Evolutionary conservation across 2,113 vertebrate species (phyloP), one percentile per base, ranked within the genome.

Genomic region (Felis catus): DNA sequence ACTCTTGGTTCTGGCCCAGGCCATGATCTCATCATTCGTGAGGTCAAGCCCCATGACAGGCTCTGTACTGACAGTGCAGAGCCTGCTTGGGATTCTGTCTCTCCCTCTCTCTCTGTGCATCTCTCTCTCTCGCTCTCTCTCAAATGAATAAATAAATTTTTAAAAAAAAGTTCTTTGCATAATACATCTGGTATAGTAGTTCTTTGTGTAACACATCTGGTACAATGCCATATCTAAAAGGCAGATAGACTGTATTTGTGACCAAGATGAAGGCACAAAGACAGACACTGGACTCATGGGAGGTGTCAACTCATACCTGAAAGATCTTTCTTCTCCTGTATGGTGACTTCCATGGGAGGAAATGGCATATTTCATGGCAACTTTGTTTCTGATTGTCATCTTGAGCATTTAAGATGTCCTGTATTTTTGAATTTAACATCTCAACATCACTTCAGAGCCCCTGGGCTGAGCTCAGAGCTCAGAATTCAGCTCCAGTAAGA

Each of bases 401-500:
- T 65, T 80, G 15, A 81, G 21, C 12, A 71, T 41, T 48, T 78
- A 61, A 87, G 16, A 66, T 85, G 93, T 61, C 3, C 8, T 45
- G 5, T 74, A 18, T 97, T 53, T 53, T 78, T 95, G 41, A 86
- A 55, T 92, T 80, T 91, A 73, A 63, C 87, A 76, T 61, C 41
- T 97, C 80, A 91, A 2, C 2, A 45, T 90, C 41, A 93, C 81
- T 94, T 95, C n/a, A 84, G 65, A 82, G n/a, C 66, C 66, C 29
- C 23, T 61, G 58, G 36, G 31, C 53, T 63, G 13, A 95, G 51
- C 48, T 29, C 25, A 36, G n/a, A 74, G 27, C 58, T 94, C n/a
- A 95, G 36, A 84, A 73, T 90, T 96, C 61, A 85, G 33, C 8
- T 88, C 45, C n/a, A 94, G 0, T 66, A 41, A 88, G 81, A 45